Conservation (phyloP, 2,113 vertebrate genomes). For the Isurus oxyrinchus region DNA sequence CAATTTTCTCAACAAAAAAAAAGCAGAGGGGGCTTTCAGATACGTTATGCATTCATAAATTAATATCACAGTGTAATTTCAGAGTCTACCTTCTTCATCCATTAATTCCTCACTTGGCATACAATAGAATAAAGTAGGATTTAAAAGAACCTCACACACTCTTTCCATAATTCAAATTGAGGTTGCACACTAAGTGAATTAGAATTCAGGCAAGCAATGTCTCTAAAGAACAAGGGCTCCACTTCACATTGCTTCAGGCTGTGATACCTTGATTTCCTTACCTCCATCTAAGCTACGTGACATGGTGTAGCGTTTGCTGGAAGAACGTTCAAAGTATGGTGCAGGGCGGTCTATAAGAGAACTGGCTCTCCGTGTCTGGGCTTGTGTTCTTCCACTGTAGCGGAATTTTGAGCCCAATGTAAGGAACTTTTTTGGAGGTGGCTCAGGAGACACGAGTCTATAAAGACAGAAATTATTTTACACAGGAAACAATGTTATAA, state of each 20-base stretch:
- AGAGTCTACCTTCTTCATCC: neutral
- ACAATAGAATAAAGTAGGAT: neutral
- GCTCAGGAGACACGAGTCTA: constrained; percentile 86
- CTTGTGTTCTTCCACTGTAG: constrained; percentile 89
- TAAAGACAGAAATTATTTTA: constrained; percentile 33
- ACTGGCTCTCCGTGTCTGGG: constrained; percentile 85
- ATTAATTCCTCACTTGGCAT: neutral
- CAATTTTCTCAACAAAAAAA: neutral
- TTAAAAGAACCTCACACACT: neutral
- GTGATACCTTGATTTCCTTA: constrained; percentile 48
- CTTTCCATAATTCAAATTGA: neutral
- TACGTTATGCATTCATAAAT: neutral
- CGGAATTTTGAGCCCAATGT: constrained; percentile 93
- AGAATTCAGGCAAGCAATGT: neutral
- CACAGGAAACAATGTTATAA: constrained; percentile 14
- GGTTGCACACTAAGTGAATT: neutral
- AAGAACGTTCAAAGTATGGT: constrained; percentile 82
- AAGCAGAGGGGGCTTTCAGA: neutral
- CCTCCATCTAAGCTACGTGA: constrained; percentile 89
- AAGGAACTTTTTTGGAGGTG: constrained; percentile 91
- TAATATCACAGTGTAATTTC: neutral
- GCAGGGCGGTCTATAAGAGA: constrained; percentile 83
- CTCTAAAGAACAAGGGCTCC: neutral
- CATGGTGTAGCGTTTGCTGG: constrained; percentile 91
- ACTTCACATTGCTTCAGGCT: neutral